A percentile compares a stretch with the other conserved stretches of the same genome.
These are phyloP conservation scores for Cichlasoma orientale DNA, from an alignment of 2,797 vertebrate species.

Conservation along the genomic window DNA sequence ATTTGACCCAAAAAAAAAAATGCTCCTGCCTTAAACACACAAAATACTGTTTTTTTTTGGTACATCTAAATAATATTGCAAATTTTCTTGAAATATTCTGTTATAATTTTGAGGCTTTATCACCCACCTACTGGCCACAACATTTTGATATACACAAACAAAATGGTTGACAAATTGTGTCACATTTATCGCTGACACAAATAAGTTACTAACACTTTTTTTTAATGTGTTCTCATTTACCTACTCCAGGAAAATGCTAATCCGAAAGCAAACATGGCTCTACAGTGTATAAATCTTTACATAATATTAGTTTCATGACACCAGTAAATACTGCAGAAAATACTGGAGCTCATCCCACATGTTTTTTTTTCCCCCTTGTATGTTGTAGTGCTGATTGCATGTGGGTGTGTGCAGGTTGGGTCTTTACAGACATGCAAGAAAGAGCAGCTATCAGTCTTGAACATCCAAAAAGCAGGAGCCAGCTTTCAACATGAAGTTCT, in stretches of 20 bases:
- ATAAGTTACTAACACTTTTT: background rate
- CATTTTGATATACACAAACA: no score
- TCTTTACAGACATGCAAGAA: background rate
- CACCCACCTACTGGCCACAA: no score
- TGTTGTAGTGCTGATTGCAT: background rate
- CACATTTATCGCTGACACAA: background rate
- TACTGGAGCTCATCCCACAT: background rate
- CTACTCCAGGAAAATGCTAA: background rate
- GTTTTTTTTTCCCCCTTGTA: background rate
- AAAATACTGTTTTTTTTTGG: no score
- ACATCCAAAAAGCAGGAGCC: background rate
- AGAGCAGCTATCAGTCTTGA: no score
- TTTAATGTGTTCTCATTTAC: background rate
- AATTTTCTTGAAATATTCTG: no score
- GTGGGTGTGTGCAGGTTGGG: background rate
- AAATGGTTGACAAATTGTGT: no score
- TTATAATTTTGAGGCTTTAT: no score
- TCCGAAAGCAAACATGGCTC: background rate
- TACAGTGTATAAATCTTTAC: background rate
- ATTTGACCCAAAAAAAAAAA: no score
- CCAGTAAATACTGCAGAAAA: background rate
- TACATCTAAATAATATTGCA: no score
- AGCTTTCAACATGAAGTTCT: background rate
- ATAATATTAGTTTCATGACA: accelerated
- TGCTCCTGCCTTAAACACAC: no score